Conservation (phyloP, 2,888 invertebrate genomes). For the Agonopterix arenella region DNA sequence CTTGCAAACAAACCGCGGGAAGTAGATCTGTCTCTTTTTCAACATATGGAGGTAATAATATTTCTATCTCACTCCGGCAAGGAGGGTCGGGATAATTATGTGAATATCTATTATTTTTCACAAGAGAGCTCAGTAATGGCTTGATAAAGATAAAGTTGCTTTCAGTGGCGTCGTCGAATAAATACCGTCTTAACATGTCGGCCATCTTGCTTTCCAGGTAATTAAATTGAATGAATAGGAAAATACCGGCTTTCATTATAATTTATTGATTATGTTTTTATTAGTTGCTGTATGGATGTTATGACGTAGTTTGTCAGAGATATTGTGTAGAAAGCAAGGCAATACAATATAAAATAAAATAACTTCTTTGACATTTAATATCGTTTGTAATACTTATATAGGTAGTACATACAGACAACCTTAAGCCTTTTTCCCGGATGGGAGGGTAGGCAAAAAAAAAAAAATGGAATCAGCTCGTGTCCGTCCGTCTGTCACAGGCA, state of each 20-base stretch:
- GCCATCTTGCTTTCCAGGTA: conserved; percentile 49
- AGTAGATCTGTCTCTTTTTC: conserved; percentile 40
- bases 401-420: too few species aligned
- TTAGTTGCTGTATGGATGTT: not conserved
- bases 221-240: conserved; percentile 56
- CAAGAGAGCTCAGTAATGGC: conserved; percentile 57
- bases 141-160: conserved; percentile 58
- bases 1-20: conserved; percentile 40
- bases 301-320: not conserved
- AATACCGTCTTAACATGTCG: conserved; percentile 31
- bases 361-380: too few species aligned
- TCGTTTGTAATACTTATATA: too few species aligned
- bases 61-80: conserved; percentile 26
- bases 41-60: conserved; percentile 21
- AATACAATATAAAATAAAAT: too few species aligned
- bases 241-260: conserved; percentile 12
- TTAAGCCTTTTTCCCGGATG: too few species aligned
- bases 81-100: conserved; percentile 62
- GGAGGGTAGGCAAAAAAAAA: too few species aligned
- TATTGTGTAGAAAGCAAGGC: not conserved
- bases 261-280: conserved; percentile 5
- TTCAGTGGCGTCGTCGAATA: conserved; percentile 40
- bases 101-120: conserved; percentile 73
- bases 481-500: too few species aligned
- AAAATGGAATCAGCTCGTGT: too few species aligned